phyloP scores from a whole-genome alignment of 2,113 vertebrate genomes.

The Trogon surrucura region DNA sequence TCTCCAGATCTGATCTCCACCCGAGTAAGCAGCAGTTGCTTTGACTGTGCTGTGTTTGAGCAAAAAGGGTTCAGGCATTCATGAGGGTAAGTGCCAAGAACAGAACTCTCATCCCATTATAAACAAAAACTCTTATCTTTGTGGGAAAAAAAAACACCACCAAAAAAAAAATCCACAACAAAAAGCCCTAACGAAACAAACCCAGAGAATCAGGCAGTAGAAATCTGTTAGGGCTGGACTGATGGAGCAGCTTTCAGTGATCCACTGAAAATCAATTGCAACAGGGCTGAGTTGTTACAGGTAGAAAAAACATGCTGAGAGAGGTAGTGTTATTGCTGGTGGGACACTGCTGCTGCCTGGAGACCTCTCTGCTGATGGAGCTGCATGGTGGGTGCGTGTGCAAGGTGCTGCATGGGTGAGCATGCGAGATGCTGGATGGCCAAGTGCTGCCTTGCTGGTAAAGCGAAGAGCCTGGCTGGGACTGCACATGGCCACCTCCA shows the following conservation, averaged over 20 bases:
- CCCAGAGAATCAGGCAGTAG: background rate
- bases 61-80: background rate
- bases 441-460: rapidly evolving
- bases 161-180: background rate
- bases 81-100: background rate
- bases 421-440: rapidly evolving
- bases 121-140: background rate
- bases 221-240: background rate
- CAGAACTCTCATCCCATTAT: background rate
- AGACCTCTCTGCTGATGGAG: background rate
- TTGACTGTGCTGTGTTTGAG: background rate
- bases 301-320: background rate
- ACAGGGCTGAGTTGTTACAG: background rate
- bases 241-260: background rate
- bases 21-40: background rate
- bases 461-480: background rate
- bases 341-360: background rate
- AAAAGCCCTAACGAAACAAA: background rate
- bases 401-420: rapidly evolving
- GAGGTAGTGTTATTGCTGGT: background rate
- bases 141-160: background rate
- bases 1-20: background rate
- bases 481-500: background rate
- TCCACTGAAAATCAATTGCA: slow-evolving; percentile 22
- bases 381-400: rapidly evolving